phyloP scores from a whole-genome alignment of 2,888 invertebrate species.

The Pantelozetes paolii region DNA sequence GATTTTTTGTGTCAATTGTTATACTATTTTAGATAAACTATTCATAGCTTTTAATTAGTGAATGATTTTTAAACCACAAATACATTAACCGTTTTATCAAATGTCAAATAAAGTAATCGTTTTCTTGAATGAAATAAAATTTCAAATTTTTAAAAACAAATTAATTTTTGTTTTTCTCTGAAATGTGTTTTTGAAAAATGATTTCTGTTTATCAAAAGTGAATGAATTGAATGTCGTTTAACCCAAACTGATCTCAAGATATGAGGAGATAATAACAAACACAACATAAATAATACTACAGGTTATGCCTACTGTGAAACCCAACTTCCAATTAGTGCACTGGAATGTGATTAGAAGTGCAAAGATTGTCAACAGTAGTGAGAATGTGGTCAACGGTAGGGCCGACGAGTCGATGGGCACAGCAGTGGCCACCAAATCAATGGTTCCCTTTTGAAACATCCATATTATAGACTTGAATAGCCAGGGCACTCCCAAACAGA shows the following conservation, averaged over 20 bases:
- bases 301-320: slow-evolving; percentile 37
- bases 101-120: no score
- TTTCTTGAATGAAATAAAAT: no score
- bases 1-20: no score
- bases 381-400: slow-evolving; percentile 73
- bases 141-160: no score
- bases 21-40: no score
- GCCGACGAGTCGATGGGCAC: slow-evolving; percentile 71
- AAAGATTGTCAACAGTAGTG: slow-evolving; percentile 68
- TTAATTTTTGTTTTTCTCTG: no score
- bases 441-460: slow-evolving; percentile 49
- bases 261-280: slow-evolving; percentile 34
- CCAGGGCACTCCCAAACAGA: slow-evolving; percentile 78
- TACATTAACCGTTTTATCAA: no score
- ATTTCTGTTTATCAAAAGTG: neutral
- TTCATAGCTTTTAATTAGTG: no score
- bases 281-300: slow-evolving; percentile 38
- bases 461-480: slow-evolving; percentile 60
- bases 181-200: no score
- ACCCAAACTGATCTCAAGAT: slow-evolving; percentile 30
- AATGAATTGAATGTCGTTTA: neutral
- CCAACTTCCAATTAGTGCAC: slow-evolving; percentile 58
- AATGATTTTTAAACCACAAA: no score
- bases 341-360: slow-evolving; percentile 65
- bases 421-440: slow-evolving; percentile 62